Conservation (phyloP, 2,797 vertebrate species). For the Sebastes reedi region DNA sequence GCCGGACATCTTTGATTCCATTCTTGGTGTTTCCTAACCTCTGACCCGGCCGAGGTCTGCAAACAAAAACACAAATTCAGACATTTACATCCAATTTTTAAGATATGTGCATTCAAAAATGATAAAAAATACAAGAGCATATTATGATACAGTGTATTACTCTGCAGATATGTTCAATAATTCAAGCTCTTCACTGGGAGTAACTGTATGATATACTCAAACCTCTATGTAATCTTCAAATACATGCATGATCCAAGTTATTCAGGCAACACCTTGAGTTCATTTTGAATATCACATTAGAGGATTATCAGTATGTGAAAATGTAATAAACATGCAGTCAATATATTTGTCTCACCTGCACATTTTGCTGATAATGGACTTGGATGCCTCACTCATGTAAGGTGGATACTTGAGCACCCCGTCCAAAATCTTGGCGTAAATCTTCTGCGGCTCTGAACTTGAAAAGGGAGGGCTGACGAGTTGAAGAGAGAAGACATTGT, state of each 20-base stretch:
- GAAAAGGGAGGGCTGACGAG: conserved; percentile 84
- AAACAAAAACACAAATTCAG: conserved; percentile 2
- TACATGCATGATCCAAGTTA: not conserved
- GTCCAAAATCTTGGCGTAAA: conserved; percentile 86
- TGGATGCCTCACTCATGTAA: conserved; percentile 82
- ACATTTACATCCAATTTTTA: not conserved
- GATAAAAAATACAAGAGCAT: not conserved
- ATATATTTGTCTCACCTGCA: conserved; percentile 78
- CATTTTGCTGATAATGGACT: conserved; percentile 85
- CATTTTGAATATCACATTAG: not conserved
- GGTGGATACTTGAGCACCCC: conserved; percentile 82
- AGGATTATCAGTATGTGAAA: not conserved
- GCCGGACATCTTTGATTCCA: conserved; percentile 84
- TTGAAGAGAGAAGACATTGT: not conserved
- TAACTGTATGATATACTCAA: not conserved
- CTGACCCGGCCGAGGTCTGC: conserved; percentile 85
- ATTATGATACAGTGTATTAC: not conserved
- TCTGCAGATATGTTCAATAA: not conserved
- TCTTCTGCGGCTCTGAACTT: conserved; percentile 86
- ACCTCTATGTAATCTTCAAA: not conserved
- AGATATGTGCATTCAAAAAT: not conserved
- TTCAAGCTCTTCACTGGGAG: not conserved
- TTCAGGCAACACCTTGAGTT: not conserved
- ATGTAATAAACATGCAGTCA: not conserved
- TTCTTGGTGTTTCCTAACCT: conserved; percentile 87